These are phyloP conservation scores for Pyxicephalus adspersus DNA, from an alignment of 2,113 vertebrate genomes.

Conservation along the genomic window DNA sequence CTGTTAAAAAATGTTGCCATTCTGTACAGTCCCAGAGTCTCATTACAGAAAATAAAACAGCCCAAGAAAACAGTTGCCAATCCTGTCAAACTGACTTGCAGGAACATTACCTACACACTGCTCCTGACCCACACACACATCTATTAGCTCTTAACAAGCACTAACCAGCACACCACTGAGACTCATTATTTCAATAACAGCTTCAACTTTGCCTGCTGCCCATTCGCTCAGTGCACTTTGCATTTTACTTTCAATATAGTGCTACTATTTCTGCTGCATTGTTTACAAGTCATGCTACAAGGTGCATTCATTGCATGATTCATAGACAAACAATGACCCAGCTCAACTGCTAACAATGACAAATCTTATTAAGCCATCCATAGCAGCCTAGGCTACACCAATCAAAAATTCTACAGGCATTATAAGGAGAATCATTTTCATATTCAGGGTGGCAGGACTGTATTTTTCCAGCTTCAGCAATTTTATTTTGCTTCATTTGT, in stretches of 20 bases:
- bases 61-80: slow-evolving; percentile 9
- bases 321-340: background rate
- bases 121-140: slow-evolving; percentile 33
- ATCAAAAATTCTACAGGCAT: too few species aligned
- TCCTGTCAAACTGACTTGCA: slow-evolving; percentile 34
- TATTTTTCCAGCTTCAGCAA: too few species aligned
- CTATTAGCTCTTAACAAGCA: slow-evolving; percentile 46
- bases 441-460: too few species aligned
- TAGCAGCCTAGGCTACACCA: background rate
- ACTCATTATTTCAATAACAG: slow-evolving; percentile 1
- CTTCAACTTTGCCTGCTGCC: slow-evolving; percentile 19
- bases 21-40: slow-evolving; percentile 14
- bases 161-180: slow-evolving; percentile 22
- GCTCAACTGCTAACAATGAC: background rate
- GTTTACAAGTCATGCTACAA: background rate
- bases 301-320: background rate
- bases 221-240: background rate
- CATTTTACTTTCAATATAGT: slow-evolving; percentile 7
- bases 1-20: slow-evolving; percentile 5
- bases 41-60: slow-evolving; percentile 47
- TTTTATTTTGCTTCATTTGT: too few species aligned
- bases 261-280: background rate
- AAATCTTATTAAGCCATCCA: background rate
- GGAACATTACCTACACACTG: background rate
- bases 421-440: too few species aligned